Evolutionary conservation across 2,797 vertebrate genomes (phyloP), one percentile per base, ranked within the genome.

Genomic region (Tauraco hartlaubi): DNA sequence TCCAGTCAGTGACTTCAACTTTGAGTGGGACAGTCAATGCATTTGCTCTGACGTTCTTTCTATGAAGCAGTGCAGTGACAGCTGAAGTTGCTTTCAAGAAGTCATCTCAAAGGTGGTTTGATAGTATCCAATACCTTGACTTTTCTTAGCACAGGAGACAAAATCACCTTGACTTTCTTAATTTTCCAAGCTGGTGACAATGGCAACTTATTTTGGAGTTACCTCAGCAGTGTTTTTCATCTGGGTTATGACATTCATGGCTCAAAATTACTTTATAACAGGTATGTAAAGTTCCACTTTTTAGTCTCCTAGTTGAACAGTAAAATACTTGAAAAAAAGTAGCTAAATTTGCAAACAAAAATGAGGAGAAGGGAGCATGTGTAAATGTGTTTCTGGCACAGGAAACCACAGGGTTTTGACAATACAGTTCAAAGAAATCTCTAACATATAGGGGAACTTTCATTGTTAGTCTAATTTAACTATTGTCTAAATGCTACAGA

Each of bases 1-100:
- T 98, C 98, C 98, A 87, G 80, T 94, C 49, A 75, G 54, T 97
- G 97, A 97, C 97, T 97, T 97, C 96, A 87, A 93, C 93, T 96
- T 88, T 88, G 76, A 95, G 90, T 35, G 61, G 88, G 94, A 97
- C 93, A 93, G 91, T 88, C 95, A 93, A 73, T 56, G 48, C 68
- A 4, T 67, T 90, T 83, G 29, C 66, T 61, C 51, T 67, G 55
- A 80, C 92, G 77, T 90, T 95, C 96, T 95, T 29, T 88, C 92
- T 88, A 55, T 81, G 92, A 97, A 96, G 80, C 88, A 80, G 63
- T 43, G 37, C 94, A 89, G 92, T 91, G 83, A 78, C 88, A 81
- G 72, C 82, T 85, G 67, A 61, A 79, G 64, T 43, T 93, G 68
- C 91, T 90, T 74, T 88, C 80, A 88, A 94, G 74, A 79, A 96